Conservation (phyloP, 2,797 vertebrate genomes). For the Halcyon chelicuti region DNA sequence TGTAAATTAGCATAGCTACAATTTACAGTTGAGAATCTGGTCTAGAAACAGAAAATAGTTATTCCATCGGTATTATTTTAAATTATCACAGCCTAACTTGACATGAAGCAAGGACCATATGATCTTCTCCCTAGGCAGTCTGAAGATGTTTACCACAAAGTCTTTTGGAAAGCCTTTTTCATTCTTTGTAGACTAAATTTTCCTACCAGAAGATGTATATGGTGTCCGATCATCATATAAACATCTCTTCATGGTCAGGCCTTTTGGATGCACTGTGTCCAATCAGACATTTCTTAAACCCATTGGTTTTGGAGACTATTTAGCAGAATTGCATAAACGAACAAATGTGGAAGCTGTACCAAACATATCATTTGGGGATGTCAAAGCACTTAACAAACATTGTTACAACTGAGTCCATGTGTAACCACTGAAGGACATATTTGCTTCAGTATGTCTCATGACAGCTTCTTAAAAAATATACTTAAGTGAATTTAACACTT, state of each 20-base stretch:
- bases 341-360: constrained; percentile 71
- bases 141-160: not conserved
- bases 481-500: constrained; percentile 73
- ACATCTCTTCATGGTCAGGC: not conserved
- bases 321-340: constrained; percentile 67
- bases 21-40: not conserved
- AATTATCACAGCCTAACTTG: not conserved
- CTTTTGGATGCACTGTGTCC: not conserved
- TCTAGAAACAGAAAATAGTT: not conserved
- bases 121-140: not conserved
- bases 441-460: constrained; percentile 76
- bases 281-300: not conserved
- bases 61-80: constrained; percentile 6
- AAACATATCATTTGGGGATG: constrained; percentile 71
- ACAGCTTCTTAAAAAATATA: constrained; percentile 72
- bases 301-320: constrained; percentile 39
- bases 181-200: not conserved
- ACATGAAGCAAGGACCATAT: not conserved
- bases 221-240: not conserved
- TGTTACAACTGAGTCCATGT: constrained; percentile 75
- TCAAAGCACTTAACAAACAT: constrained; percentile 72
- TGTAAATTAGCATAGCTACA: not conserved
- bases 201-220: not conserved
- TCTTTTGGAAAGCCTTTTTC: not conserved
- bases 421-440: constrained; percentile 75